Percentiles rank a stretch among this genome's conserved stretches.
Conservation (phyloP, 2,113 vertebrate genomes). For the Elachura formosa region DNA sequence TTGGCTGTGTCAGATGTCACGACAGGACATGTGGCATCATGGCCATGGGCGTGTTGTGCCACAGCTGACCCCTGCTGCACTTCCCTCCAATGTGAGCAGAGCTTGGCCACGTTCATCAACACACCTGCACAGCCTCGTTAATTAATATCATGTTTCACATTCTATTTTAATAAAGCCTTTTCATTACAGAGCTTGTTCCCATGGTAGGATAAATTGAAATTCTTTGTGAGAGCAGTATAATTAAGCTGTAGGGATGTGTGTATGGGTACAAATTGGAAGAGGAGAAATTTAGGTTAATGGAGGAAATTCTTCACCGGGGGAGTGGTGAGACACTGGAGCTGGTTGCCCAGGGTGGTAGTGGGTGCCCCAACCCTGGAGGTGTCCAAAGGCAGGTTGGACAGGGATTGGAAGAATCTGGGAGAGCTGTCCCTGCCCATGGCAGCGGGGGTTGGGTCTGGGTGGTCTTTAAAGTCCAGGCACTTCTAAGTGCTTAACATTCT, state of each 20-base stretch:
- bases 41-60: neutral
- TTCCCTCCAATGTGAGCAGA: neutral
- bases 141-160: conserved; percentile 6
- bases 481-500: neutral
- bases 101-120: neutral
- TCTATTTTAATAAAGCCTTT: conserved; percentile 41
- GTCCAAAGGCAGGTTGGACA: neutral
- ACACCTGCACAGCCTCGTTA: neutral
- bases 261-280: neutral
- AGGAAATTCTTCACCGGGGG: neutral
- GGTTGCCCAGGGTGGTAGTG: neutral
- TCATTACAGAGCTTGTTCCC: conserved; percentile 14
- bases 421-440: neutral
- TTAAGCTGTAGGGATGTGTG: neutral
- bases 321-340: neutral
- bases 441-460: neutral
- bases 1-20: too few relatives aligned
- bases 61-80: neutral
- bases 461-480: neutral
- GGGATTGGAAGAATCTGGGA: neutral
- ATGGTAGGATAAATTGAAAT: conserved; percentile 4
- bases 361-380: neutral
- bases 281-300: neutral
- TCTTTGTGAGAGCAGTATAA: neutral
- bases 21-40: rapidly evolving